Base-by-base conservation (phyloP, 2,888 invertebrate genomes). In the Metopia argyrocephala region DNA sequence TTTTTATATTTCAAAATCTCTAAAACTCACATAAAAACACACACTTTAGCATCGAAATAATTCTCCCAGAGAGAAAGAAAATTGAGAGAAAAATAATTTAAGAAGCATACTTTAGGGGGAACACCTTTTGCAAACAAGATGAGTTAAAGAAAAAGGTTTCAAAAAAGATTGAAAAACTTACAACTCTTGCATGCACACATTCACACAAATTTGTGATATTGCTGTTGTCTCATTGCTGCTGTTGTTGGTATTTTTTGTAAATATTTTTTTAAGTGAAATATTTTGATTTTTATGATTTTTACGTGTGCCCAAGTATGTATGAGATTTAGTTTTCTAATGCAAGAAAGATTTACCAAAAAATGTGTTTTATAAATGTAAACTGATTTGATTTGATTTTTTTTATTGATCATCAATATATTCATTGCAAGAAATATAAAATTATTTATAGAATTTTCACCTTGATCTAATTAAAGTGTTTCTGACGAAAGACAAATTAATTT, bases 221-320 rank as follows among this genome's bases (percentile, higher is more conserved):
- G 25, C n/a, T 74, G 25, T 28, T 48, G 52, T 57, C 38, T 6
- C 38, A 12, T 62, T 66, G 31, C 4, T 38, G 38, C 2, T 38
- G 38, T 45, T 48, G 46, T 65, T 50, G 9, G 54, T 50, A 18
- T 68, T 66, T n/a, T 12, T 38, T 38, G 15, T 38, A 15, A 56
- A 27, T 45, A 12, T 9, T 46, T 31, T 59, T 45, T 73, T 64
- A 57, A 78, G 62, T 81, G 70, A 48, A 73, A 61, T 46, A 66
- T 57, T 79, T 76, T 81, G 83, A 83, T 83, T 83, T 83, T 81
- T 83, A 83, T 81, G 81, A 59, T 59, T 45, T 79, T 79, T 83
- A 83, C 83, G 83, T 83, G 83, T 74, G 79, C 71, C 74, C 56
- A 75, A 75, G 66, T 75, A 70, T 70, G 45, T 70, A 81, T 74